Evolutionary conservation across 2,888 invertebrate genomes (phyloP).

Genomic region (Apotomis capreana): DNA sequence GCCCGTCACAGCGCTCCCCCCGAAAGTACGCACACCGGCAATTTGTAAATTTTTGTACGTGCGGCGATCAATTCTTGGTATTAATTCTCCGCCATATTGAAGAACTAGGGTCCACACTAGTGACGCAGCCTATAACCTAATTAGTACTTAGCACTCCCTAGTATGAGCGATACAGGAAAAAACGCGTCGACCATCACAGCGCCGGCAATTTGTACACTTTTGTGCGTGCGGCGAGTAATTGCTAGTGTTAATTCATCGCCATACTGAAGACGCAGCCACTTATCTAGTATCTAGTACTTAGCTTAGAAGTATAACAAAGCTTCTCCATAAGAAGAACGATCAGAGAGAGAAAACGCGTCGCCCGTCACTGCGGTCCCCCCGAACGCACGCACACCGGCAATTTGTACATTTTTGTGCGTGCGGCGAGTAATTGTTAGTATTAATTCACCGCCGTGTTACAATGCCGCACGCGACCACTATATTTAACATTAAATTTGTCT

Average conservation of each 20-base stretch:
- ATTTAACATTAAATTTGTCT: constrained; percentile 56
- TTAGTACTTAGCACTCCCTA: too few species aligned
- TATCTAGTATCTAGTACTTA: too few species aligned
- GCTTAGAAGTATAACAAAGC: too few species aligned
- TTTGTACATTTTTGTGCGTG: constrained; percentile 78
- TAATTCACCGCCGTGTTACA: constrained; percentile 70
- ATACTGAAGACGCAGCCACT: too few species aligned
- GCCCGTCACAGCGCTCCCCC: constrained; percentile 38
- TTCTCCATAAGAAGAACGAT: too few species aligned
- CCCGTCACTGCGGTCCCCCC: constrained; percentile 41
- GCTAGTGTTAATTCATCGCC: constrained; percentile 76
- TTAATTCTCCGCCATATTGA: constrained; percentile 66
- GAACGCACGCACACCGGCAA: constrained; percentile 72
- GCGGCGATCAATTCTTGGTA: constrained; percentile 76
- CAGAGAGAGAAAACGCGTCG: constrained; percentile 38
- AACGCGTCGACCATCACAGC: constrained; percentile 43
- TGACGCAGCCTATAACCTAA: too few species aligned
- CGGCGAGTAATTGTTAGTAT: constrained; percentile 76
- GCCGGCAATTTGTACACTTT: constrained; percentile 73
- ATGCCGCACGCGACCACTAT: constrained; percentile 64
- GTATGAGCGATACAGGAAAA: too few species aligned
- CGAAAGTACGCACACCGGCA: constrained; percentile 70
- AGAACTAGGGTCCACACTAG: too few species aligned
- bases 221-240: constrained; percentile 77
- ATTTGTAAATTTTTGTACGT: constrained; percentile 78